Evolutionary conservation across 2,113 vertebrate species (phyloP), one percentile per base, ranked within the genome.

Genomic region (Rhinolophus ferrumequinum): DNA sequence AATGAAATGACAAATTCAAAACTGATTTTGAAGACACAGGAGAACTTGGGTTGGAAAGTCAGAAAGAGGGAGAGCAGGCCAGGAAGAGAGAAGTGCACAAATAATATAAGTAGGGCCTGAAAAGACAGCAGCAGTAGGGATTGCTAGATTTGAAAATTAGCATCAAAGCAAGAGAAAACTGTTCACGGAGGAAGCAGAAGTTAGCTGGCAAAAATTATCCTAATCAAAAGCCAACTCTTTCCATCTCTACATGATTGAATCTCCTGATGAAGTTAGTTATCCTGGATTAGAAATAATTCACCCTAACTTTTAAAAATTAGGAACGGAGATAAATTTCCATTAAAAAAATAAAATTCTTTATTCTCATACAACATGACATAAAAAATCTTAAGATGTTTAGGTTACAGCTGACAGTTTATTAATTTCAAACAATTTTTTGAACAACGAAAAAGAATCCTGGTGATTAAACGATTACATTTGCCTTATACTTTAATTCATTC

Each of bases 251-350:
- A 44, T 56, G 22, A 89, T 12, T 16, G 28, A 92, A 62, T 4
- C 21, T 95, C 33, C 44, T 82, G 12, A 73, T 50, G 62, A 77
- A 56, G 3, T 44, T n/a, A 83, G 50, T 84, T 79, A 92, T 9
- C 22, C 85, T 77, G 8, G 28, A 35, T 73, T 24, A 73, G 24
- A 90, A 95, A 52, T 73, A 94, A 88, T 81, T 93, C 79, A 88
- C 47, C 1, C 52, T 93, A 95, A 93, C 60, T 97, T 89, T 70
- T 83, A 41, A 88, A 85, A 96, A 93, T 90, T 70, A 76, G 18
- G 52, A 91, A 66, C 52, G 95, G 54, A 73, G 44, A 92, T 80
- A 96, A 64, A 75, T 69, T 94, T 90, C 41, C 35, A 83, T 82
- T 89, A 52, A 88, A 88, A 75, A 96, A 21, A 86, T 84, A n/a